Evolutionary conservation across 2,797 vertebrate species (phyloP).

Genomic region (Betta splendens): DNA sequence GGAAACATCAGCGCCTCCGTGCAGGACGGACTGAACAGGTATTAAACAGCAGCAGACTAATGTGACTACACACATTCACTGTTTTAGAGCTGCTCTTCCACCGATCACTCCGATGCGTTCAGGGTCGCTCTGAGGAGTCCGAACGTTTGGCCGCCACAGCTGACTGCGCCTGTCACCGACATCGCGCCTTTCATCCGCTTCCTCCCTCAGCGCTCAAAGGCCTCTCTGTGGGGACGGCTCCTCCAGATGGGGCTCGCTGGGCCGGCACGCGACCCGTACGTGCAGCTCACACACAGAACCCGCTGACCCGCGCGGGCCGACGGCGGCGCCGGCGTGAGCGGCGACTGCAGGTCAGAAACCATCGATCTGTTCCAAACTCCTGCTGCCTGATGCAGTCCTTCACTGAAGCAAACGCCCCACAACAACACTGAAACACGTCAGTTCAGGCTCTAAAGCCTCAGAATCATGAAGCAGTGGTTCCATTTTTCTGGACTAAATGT

Average conservation of each 20-base stretch:
- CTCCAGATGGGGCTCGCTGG: slow-evolving; percentile 50
- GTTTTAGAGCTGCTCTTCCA: too few relatives aligned
- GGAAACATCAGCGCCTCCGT: too few relatives aligned
- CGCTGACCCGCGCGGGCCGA: slow-evolving; percentile 13
- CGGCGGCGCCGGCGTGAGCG: slow-evolving; percentile 10
- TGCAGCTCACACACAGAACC: background rate
- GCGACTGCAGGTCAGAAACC: slow-evolving; percentile 27
- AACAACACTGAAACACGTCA: background rate
- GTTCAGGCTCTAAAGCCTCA: background rate
- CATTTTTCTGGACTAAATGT: too few relatives aligned
- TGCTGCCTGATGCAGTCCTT: background rate
- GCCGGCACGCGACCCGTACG: background rate
- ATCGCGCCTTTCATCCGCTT: slow-evolving; percentile 63
- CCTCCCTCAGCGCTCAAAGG: slow-evolving; percentile 57
- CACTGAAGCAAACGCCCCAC: background rate
- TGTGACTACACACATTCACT: too few relatives aligned
- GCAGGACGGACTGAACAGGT: too few relatives aligned
- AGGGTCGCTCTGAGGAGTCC: background rate
- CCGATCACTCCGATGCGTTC: too few relatives aligned
- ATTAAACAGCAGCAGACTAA: too few relatives aligned
- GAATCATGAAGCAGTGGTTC: too few relatives aligned
- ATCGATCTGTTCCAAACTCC: background rate
- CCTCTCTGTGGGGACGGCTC: slow-evolving; percentile 55
- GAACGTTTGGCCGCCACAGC: slow-evolving; percentile 26
- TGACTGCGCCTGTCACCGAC: slow-evolving; percentile 69